Percentiles rank a stretch among this genome's conserved stretches.
These are phyloP conservation scores for Cylindroiulus punctatus DNA, from an alignment of 2,888 invertebrate species.

Conservation along the genomic window DNA sequence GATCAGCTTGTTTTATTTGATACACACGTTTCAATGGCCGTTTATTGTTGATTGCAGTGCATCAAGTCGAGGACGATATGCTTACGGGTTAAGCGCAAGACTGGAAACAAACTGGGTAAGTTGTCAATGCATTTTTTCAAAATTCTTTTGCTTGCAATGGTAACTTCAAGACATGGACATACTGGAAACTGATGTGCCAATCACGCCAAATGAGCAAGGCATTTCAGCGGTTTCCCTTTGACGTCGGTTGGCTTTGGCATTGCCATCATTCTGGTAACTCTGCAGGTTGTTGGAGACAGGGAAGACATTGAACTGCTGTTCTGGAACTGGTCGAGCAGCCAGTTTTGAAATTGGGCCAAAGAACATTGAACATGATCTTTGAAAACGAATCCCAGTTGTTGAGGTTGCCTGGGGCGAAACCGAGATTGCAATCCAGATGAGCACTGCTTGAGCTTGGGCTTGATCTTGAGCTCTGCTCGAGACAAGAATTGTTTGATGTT, in stretches of 20 bases:
- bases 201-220: background rate
- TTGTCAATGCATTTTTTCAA: constrained; percentile 62
- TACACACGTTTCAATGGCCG: constrained; percentile 16
- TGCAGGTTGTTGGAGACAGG: background rate
- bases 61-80: constrained; percentile 85
- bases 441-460: background rate
- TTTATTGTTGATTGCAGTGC: constrained; percentile 53
- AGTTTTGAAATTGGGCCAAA: constrained; percentile 14
- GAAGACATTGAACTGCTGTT: background rate
- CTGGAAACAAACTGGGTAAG: constrained; percentile 89
- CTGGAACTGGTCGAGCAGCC: background rate
- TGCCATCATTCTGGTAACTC: background rate
- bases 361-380: background rate
- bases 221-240: background rate
- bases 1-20: background rate
- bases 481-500: no score
- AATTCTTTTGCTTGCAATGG: background rate
- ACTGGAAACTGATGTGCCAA: background rate
- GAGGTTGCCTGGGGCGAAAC: background rate
- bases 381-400: constrained; percentile 4
- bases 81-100: constrained; percentile 87
- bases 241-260: background rate
- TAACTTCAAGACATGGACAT: background rate
- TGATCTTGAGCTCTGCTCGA: background rate
- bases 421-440: background rate